Base-by-base conservation (phyloP, 2,113 vertebrate genomes). In the Talpa occidentalis region DNA sequence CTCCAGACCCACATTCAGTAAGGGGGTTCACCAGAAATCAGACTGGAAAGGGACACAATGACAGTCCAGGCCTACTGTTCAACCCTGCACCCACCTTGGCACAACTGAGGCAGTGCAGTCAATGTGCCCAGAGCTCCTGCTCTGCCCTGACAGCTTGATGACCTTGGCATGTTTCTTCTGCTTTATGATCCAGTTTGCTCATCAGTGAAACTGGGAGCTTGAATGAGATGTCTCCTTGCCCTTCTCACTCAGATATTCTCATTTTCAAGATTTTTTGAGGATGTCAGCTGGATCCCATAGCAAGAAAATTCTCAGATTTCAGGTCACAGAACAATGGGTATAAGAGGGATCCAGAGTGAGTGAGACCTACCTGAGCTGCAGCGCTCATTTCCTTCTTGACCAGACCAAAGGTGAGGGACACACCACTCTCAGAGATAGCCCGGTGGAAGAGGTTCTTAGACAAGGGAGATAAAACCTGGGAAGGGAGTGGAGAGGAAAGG, bases 391-490 rank as follows among this genome's bases (percentile, higher is more conserved):
- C 47, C 6, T 66, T 88, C 54, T 4, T 52, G 24, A 83, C 2
- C 64, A 95, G 40, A 72, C 0, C 0, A 62, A 12, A 0, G 0
- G 90, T 4, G 35, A 97, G 84, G 83, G 95, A 97, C 26, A 97
- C 98, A 0, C 98, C 98, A 42, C 98, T 99, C 94, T 99, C 97
- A 52, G 99, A 98, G 77, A 99, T 97, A 2, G 98, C 98, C 78
- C 96, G 97, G 5, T 99, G 98, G 95, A 99, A 99, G 56, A 99
- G 87, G 32, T 98, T 98, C 95, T 98, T 97, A 32, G 98, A 92
- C 93, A 98, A 86, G 8, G 98, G 98, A 91, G 98, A 98, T 15
- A 98, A 79, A 67, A 98, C 97, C 98, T 98, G 96, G 22, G 44
- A 83, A 19, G n/a, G 1, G 4, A 54, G 15, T 4, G 12, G 54